These are phyloP conservation scores for Coccyzus lansbergi DNA, from an alignment of 2,797 vertebrate species.

Conservation along the genomic window DNA sequence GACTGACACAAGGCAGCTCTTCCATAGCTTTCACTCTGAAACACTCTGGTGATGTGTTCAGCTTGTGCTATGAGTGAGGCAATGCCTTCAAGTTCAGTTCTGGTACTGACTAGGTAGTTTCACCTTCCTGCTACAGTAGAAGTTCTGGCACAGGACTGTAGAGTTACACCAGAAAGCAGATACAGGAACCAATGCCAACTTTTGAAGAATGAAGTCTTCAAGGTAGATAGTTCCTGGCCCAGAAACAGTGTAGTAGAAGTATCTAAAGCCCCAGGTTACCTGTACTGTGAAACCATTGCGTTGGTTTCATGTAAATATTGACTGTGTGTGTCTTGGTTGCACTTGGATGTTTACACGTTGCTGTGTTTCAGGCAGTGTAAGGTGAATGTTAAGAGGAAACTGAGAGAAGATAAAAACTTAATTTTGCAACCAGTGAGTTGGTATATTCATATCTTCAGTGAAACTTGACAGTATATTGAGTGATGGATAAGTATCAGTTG, in stretches of 20 bases:
- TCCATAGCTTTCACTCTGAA: not conserved
- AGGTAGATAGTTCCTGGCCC: not conserved
- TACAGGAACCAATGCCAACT: not conserved
- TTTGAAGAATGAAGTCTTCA: not conserved
- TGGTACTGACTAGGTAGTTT: not conserved
- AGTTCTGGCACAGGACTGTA: not conserved
- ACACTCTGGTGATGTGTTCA: not conserved
- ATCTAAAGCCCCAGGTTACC: not conserved
- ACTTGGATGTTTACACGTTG: rapidly evolving
- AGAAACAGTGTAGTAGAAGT: not conserved
- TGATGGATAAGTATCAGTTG: not conserved
- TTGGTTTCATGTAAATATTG: not conserved
- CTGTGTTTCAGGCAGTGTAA: not conserved
- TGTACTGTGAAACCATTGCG: not conserved
- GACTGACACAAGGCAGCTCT: not conserved
- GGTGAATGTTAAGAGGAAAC: not conserved
- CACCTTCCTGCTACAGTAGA: not conserved
- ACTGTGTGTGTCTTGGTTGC: not conserved
- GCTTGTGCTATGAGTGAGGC: not conserved
- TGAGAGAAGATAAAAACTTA: not conserved
- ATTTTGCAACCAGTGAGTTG: not conserved
- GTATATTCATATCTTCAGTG: not conserved
- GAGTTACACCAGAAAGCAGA: not conserved
- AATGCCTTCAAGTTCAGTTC: not conserved
- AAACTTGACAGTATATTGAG: not conserved